These are phyloP conservation scores for Aphyosemion australe DNA, from an alignment of 2,113 vertebrate species.

Conservation along the genomic window DNA sequence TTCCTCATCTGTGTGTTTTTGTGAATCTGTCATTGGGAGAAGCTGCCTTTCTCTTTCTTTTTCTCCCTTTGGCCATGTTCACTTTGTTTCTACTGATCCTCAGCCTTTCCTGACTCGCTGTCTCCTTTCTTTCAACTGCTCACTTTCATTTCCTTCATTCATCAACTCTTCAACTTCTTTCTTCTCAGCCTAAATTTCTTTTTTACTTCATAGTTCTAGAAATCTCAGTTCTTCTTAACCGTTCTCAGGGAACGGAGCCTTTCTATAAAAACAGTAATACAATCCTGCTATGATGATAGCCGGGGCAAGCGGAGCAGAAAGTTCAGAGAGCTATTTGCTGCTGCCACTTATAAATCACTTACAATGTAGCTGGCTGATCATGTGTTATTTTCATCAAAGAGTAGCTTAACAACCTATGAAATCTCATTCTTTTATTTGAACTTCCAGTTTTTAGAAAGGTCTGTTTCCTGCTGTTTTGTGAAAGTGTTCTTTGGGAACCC, in stretches of 20 bases:
- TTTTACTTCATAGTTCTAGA: neutral
- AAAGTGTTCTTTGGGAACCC: neutral
- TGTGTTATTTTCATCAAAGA: neutral
- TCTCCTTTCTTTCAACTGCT: no score
- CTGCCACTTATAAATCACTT: slow-evolving; percentile 4
- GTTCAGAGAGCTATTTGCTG: neutral
- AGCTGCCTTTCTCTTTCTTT: no score
- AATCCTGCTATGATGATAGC: neutral
- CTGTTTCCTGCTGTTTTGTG: neutral
- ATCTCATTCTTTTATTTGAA: neutral
- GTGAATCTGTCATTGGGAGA: no score
- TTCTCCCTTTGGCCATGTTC: no score
- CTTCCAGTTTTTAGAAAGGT: neutral
- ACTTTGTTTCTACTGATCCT: no score
- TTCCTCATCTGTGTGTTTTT: no score
- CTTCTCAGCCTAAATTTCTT: neutral
- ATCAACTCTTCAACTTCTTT: no score
- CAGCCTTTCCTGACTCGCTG: no score
- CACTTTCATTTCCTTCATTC: no score
- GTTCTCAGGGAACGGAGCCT: neutral
- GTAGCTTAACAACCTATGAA: neutral
- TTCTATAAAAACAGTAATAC: neutral
- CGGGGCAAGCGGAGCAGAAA: neutral
- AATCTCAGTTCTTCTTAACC: neutral
- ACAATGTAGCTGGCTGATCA: neutral